Evolutionary conservation across 2,888 invertebrate species (phyloP), one percentile per base, ranked within the genome.

Genomic region (Scaptomyza flava): DNA sequence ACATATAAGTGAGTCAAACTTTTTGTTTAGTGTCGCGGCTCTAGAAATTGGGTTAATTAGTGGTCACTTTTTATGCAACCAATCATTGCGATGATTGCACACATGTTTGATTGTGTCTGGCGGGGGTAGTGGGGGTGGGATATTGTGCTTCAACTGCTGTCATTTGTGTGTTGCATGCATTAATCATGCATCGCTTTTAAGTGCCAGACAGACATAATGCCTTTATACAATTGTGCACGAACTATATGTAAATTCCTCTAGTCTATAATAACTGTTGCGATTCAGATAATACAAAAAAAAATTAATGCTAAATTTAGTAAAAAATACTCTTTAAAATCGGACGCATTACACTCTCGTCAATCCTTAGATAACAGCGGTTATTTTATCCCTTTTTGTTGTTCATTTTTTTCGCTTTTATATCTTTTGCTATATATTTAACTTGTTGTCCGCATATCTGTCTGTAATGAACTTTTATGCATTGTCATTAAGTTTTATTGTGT

Each of bases 401-500:
- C 2, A 33, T 23, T 23, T 42, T 38, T 6, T 38, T 61, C 1
- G 17, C 17, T 17, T 47, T 45, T 46, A 33, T 46, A 20, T 47
- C 43, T 71, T 34, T 14, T 36, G 41, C 45, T 30, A 36, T 56
- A 46, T 67, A 51, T 67, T 38, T 62, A 56, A 57, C 14, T 14
- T 38, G 53, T 62, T 59, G 45, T 58, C 69, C 63, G 72, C 67
- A 76, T 74, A 62, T 79, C 77, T 72, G 77, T 60, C 70, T 71
- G 79, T 83, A 82, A 83, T 82, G 83, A 83, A 84, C 83, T 83
- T 83, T 83, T 82, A 83, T 82, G 83, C 83, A 81, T 75, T 81
- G 83, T 84, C 85, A 83, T 83, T 83, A 84, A 82, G 79, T 79
- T 83, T 83, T 79, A 83, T 83, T 84, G 85, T 84, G 53, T 77